Conservation (phyloP, 2,797 vertebrate species). For the Spinus pinus region DNA sequence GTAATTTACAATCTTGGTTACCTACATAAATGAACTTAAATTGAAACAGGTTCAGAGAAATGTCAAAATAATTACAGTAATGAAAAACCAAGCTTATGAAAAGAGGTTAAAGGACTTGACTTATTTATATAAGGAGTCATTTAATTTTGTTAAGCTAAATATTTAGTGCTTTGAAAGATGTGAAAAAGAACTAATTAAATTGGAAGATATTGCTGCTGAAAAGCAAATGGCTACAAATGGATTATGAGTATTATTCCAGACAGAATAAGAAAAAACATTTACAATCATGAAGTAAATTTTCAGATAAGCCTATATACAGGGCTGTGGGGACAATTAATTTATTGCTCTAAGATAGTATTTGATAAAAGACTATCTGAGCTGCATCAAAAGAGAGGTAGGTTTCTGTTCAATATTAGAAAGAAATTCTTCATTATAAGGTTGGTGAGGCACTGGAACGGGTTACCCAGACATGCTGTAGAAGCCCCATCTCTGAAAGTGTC, state of each 20-base stretch:
- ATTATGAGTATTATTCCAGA: neutral
- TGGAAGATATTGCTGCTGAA: neutral
- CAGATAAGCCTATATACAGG: neutral
- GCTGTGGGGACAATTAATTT: neutral
- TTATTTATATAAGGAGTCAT: neutral
- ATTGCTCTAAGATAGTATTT: neutral
- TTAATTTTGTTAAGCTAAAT: slow-evolving; percentile 15
- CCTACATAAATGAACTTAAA: neutral
- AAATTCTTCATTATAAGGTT: neutral
- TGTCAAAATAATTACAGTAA: slow-evolving; percentile 28
- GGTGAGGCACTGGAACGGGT: neutral
- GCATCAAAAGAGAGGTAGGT: neutral
- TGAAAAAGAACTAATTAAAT: slow-evolving; percentile 12
- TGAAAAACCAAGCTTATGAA: neutral
- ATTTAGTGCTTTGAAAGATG: neutral
- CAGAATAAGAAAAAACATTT: neutral
- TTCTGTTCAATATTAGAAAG: neutral
- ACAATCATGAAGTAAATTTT: neutral
- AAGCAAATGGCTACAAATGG: neutral
- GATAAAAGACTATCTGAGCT: neutral
- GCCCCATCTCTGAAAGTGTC: neutral
- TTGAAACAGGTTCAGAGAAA: slow-evolving; percentile 1
- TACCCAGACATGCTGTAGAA: neutral
- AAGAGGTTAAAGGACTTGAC: slow-evolving; percentile 2
- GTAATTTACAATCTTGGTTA: neutral